Evolutionary conservation across 1,140 invertebrate species (phyloP), one percentile per base, ranked within the genome.

Genomic region (Oedothorax gibbosus): DNA sequence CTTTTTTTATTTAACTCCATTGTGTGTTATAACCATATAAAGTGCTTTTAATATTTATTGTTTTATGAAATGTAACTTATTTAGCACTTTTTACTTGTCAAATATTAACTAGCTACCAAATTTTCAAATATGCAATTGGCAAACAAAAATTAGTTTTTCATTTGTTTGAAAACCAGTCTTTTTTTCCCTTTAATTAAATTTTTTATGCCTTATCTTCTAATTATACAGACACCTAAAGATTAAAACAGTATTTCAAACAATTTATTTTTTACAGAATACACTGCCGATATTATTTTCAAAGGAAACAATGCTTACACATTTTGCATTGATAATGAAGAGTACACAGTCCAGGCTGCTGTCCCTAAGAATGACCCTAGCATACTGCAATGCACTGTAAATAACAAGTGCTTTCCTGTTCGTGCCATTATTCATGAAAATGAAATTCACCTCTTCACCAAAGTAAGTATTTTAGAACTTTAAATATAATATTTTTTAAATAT

Each of bases 381-480:
- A 2, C n/a, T 84, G 0, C 15, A 87, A 18, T 89, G 88, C 79
- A 86, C 86, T 75, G 88, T 91, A 11, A 88, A 91, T 87, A 90
- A 89, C 10, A 77, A 88, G n/a, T 86, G 89, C 9, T 88, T 88
- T 49, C 89, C 89, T 56, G 88, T 89, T 21, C 87, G 89, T 73
- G 87, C 91, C 12, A 88, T 91, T 5, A 65, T 89, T 10, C 85
- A 89, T 56, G 89, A 88, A 56, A 88, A 89, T 79, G 87, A 90
- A 65, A 76, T 92, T 7, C 90, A 92, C 87, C 54, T 92, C 7
- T 92, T 92, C 86, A 90, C 89, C 7, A 85, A 88, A 86, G 91
- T 91, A 87, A 86, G 87, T 86, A 50, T 62, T 2, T 71, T 60
- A 60, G 12, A 5, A 60, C 3, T 4, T 60, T 60, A 7, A 6